Evolutionary conservation across 1,140 invertebrate genomes (phyloP), one percentile per base, ranked within the genome.

Genomic region (Drosophila pandora): DNA sequence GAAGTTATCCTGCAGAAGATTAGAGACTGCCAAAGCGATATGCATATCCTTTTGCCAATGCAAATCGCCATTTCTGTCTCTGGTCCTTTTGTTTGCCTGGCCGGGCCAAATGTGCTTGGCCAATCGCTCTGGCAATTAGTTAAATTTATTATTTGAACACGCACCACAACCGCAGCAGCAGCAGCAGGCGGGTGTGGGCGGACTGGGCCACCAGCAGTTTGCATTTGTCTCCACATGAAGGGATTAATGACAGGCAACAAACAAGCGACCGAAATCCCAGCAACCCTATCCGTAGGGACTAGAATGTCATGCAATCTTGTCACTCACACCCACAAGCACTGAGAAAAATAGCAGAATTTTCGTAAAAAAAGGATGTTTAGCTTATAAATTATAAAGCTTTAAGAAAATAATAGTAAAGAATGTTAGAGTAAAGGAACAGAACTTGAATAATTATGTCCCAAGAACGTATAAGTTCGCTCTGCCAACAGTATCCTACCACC

Each of bases 61-160:
- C 56, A 76, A 76, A 76, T 76, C 37, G 60, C 48, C 2, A 37
- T 48, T 65, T 61, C 48, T 58, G 65, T 50, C 52, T 28, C 50
- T 28, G 60, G 34, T 56, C 53, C 56, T 56, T 28, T 43, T 48
- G 65, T 68, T 68, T 22, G 21, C 57, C 37, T 59, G 53, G 17
- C 59, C 65, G 48, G 65, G 81, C 61, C 74, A 17, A 17, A 17
- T 60, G 81, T 39, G 12, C 30, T 30, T 64, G 60, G 34, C 69
- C 82, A 85, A 87, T 85, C 82, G 77, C 48, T 73, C 50, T 41
- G 57, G 60, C 83, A 87, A 87, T 87, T 87, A 87, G 83, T 88
- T 88, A 83, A 87, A 88, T 87, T 87, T 87, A 87, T 87, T 87
- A 87, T 87, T 87, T 83, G 83, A 72, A 48, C 79, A 83, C 64